Base-by-base conservation (phyloP, 1,140 invertebrate genomes). In the Cydia fagiglandana region DNA sequence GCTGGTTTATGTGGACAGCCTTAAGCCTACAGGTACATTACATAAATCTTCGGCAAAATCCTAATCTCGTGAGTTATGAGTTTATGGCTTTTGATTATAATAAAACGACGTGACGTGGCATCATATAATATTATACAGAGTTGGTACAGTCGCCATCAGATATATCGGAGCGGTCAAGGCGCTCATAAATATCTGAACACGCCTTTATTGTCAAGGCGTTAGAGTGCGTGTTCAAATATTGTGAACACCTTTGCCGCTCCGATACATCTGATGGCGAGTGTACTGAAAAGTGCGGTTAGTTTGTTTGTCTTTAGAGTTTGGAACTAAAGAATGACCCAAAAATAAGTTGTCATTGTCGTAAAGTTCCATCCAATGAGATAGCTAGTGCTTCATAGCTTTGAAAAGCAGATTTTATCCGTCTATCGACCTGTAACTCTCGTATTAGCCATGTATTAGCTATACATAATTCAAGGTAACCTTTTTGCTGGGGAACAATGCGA, bases 401-500 rank as follows among this genome's bases (percentile, higher is more conserved):
- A 9, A 24, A 24, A 61, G 56, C 20, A 61, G 15, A 61, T 61
- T 61, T 7, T 17, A 61, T 24, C 56, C 2, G 56, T 24, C 6
- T 61, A 56, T 56, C n/a, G 56, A 61, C n/a, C 56, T 61, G 56
- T 24, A 17, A 17, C n/a, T 56, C 53, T 17, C n/a, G 3, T 61
- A 61, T 24, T 61, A 61, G 56, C 56, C 0, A 61, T 24, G 3
- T 61, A 61, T 24, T 61, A 61, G 56, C 56, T 3, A 61, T 24
- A 24, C 56, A 61, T 61, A 61, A 56, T 61, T 61, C 56, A 61
- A 56, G n/a, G 53, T 56, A 56, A 56, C 53, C 53, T 61, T 61
- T 61, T 61, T 61, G 56, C 20, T 24, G 17, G 6, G 20, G n/a
- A 61, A 61, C 56, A 61, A 61, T 61, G 56, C 17, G 9, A 24